Base-by-base conservation (phyloP, 1,140 invertebrate species). In the Lutraria rhynchaena region DNA sequence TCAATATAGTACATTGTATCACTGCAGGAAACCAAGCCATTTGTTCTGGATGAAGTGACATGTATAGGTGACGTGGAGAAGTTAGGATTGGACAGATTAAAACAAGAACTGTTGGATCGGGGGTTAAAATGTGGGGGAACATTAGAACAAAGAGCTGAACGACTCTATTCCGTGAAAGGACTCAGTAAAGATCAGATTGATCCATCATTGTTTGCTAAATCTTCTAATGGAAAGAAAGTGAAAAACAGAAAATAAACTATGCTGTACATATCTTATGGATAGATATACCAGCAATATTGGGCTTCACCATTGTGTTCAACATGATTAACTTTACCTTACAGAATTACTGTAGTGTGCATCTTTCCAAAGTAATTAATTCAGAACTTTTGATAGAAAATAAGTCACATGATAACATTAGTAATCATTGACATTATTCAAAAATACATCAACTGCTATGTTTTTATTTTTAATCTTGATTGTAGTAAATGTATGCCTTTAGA, bases 61-160 rank as follows among this genome's bases (percentile, higher is more conserved):
- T 86, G 84, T 63, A 73, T 63, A 11, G 29, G 84, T 33, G 89
- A 91, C 19, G 83, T 93, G 58, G 87, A 90, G 60, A n/a, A n/a
- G 0, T 70, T 93, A n/a, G 91, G 92, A 17, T 84, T 93, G 11
- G 90, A 93, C 19, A 81, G 70, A 55, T 78, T 93, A 19, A 93
- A 93, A 82, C 22, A 44, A n/a, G 91, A 84, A 9, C 84, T 93
- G 46, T 86, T 87, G 77, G 73, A 63, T 19, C 77, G 89, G 17
- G 91, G 92, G 11, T 63, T 93, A 24, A 93, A 93, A 83, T 93
- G 92, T 89, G 93, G 93, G 22, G 93, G 93, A 17, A 92, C 89
- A 19, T 70, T 93, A 9, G 31, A 90, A 61, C 85, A 93, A 70
- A 80, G 93, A 65, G 93, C 92, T 9, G 75, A 90, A 44, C 86